Evolutionary conservation across 2,888 invertebrate species (phyloP).

Genomic region (Helleia helle): DNA sequence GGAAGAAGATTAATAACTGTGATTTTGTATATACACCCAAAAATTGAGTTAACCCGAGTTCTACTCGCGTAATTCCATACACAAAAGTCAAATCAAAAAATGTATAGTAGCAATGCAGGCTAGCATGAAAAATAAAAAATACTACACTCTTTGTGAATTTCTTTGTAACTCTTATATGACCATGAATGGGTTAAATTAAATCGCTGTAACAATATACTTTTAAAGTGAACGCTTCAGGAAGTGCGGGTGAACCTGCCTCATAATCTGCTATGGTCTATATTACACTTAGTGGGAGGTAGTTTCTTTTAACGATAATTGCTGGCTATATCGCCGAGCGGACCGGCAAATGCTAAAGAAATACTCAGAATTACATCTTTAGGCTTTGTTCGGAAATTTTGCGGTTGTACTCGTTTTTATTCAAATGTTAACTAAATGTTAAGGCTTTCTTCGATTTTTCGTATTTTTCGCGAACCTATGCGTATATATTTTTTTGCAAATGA

Average conservation of each 20-base stretch:
- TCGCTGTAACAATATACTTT: constrained; percentile 20
- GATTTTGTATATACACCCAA: too few species aligned
- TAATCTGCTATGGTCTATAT: constrained; percentile 34
- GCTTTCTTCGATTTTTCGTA: too few species aligned
- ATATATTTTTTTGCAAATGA: too few species aligned
- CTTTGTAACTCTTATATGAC: background rate
- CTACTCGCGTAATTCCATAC: too few species aligned
- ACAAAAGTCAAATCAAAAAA: too few species aligned
- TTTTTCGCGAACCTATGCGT: too few species aligned
- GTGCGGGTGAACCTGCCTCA: too few species aligned
- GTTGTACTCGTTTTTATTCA: background rate
- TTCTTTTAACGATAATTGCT: constrained; percentile 35
- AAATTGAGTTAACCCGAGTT: too few species aligned
- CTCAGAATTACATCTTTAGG: constrained; percentile 5
- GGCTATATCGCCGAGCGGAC: constrained; percentile 19
- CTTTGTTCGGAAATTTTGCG: constrained; percentile 5
- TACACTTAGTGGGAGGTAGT: constrained; percentile 31
- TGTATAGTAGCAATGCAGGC: too few species aligned
- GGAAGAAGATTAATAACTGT: too few species aligned
- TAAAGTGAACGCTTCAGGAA: constrained; percentile 23
- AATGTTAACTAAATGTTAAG: background rate
- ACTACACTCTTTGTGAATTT: too few species aligned
- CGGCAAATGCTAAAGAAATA: constrained; percentile 16
- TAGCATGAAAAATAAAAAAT: too few species aligned
- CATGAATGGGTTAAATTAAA: constrained; percentile 7